Conservation (phyloP, 2,888 invertebrate species). For the Spicauda simplicius region DNA sequence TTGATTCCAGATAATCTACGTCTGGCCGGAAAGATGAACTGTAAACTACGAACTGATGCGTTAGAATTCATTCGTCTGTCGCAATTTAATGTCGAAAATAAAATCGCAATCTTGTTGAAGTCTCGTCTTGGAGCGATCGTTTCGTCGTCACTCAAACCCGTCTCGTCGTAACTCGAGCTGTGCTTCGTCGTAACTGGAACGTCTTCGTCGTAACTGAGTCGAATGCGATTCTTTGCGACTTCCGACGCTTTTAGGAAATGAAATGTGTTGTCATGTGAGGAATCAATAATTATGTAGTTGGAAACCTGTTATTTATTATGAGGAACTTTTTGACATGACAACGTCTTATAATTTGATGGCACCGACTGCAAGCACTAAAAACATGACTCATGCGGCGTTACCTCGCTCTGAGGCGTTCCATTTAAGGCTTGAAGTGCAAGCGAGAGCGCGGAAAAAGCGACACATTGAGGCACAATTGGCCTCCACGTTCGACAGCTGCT, state of each 20-base stretch:
- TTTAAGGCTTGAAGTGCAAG: too few species aligned
- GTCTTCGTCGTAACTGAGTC: not conserved
- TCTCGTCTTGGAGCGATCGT: not conserved
- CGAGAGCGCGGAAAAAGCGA: too few species aligned
- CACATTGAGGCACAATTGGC: too few species aligned
- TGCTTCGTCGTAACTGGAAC: too few species aligned
- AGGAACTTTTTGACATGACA: too few species aligned
- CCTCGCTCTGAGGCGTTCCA: too few species aligned
- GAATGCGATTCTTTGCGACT: not conserved
- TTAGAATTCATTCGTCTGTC: conserved; percentile 19
- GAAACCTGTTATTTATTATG: not conserved
- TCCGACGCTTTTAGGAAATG: not conserved
- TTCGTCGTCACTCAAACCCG: not conserved
- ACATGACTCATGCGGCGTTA: too few species aligned
- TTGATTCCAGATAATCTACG: not conserved
- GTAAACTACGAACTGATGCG: conserved; percentile 8
- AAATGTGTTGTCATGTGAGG: not conserved
- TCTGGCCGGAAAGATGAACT: conserved; percentile 5
- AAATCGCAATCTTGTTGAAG: conserved; percentile 22
- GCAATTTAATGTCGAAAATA: conserved; percentile 16
- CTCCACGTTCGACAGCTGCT: too few species aligned
- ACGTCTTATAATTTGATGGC: too few species aligned
- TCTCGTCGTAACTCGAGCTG: not conserved
- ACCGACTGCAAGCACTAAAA: too few species aligned
- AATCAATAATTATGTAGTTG: not conserved